Base-by-base conservation (phyloP, 2,113 vertebrate species). In the Pyxicephalus adspersus region DNA sequence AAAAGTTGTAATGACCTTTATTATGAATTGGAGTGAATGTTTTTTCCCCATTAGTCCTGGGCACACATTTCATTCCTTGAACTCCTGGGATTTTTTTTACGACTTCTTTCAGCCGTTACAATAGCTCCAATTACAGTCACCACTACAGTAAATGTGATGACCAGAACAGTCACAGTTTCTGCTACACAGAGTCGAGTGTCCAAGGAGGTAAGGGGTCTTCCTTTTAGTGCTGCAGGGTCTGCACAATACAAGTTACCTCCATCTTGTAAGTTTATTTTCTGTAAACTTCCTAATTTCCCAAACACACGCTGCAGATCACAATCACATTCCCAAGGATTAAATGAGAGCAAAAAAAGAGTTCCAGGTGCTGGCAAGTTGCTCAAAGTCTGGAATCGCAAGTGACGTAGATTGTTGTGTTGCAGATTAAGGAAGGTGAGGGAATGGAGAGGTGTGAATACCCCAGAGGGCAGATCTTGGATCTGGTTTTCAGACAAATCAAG, bases 291-390 rank as follows among this genome's bases (percentile, higher is more conserved):
- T 73, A 95, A 86, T 83, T 95, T 95, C 65, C 87, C 76, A 85
- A 95, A 95, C 2, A 93, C 91, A 28, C 93, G 89, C 83, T 95
- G 94, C 68, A 94, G 89, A 83, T 95, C 93, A 26, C 94, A 95
- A 80, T 95, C 91, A n/a, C 94, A 95, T 64, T 86, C 85, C 94
- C 94, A 95, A 0, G 90, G 90, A 83, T 95, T 95, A 16, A 85
- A 83, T 45, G 84, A 83, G 77, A 95, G 87, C 83, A 93, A 87
- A 66, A 95, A 89, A 66, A 95, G 92, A 5, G 91, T 94, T 85
- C 93, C 92, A 84, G 90, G 87, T 18, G 91, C 89, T 74, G 92
- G 90, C 76, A 95, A 87, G 84, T 83, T 90, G 70, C 93, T 84
- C 84, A 95, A 92, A 0, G 91, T 91, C 85, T 92, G 94, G 86